phyloP scores from a whole-genome alignment of 1,140 invertebrate species.

The Drepana arcuata region DNA sequence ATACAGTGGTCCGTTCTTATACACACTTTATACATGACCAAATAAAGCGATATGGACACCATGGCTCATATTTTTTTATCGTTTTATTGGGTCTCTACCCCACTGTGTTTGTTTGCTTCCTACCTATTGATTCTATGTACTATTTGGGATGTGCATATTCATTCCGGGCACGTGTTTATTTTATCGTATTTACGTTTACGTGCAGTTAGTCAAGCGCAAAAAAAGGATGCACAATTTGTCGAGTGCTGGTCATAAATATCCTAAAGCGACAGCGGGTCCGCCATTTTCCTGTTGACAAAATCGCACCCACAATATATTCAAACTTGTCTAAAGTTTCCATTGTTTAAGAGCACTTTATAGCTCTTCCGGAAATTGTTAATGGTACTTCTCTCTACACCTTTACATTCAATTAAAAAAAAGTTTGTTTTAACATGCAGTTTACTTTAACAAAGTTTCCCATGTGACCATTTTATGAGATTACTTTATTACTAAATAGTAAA shows the following conservation, averaged over 20 bases:
- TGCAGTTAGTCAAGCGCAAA: constrained; percentile 38
- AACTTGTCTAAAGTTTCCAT: constrained; percentile 57
- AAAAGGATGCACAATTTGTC: constrained; percentile 62
- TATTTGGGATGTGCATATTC: constrained; percentile 11
- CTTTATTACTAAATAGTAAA: no score
- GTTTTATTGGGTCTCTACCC: no score
- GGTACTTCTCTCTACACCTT: constrained; percentile 21
- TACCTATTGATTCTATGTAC: no score
- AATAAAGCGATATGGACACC: no score
- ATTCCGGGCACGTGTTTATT: constrained; percentile 27
- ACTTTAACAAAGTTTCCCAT: no score
- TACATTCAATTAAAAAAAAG: constrained; percentile 34
- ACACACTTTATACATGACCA: no score
- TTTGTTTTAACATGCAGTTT: no score
- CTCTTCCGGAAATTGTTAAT: constrained; percentile 28
- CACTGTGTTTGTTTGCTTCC: no score
- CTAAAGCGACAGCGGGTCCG: constrained; percentile 47
- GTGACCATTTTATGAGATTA: no score
- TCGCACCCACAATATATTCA: constrained; percentile 50
- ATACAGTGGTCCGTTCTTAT: no score
- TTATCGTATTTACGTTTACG: constrained; percentile 43
- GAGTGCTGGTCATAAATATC: constrained; percentile 59
- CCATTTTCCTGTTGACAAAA: constrained; percentile 68
- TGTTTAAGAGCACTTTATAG: no score
- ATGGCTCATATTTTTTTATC: no score